phyloP scores from a whole-genome alignment of 1,140 invertebrate genomes.

The Pseudachorutes palmiensis region DNA sequence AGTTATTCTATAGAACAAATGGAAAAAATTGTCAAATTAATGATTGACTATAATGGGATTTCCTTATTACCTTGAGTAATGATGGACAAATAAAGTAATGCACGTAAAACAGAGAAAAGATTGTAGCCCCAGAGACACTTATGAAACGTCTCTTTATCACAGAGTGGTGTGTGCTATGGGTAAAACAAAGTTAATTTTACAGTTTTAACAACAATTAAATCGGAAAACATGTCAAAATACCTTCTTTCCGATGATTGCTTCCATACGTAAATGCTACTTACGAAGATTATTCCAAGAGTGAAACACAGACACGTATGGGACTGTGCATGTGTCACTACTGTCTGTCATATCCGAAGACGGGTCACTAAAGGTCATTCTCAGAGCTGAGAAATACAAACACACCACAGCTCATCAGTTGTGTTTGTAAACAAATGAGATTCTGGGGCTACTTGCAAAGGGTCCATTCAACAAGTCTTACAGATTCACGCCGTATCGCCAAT shows the following conservation, averaged over 20 bases:
- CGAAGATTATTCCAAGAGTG: constrained; percentile 47
- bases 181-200: constrained; percentile 33
- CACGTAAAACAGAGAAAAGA: constrained; percentile 67
- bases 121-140: constrained; percentile 69
- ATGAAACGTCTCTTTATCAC: constrained; percentile 79
- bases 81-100: constrained; percentile 45
- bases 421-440: no score
- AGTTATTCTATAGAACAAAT: constrained; percentile 21
- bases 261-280: constrained; percentile 77
- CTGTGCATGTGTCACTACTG: background rate
- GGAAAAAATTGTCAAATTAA: background rate
- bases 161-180: constrained; percentile 72
- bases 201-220: constrained; percentile 1
- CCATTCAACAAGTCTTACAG: no score
- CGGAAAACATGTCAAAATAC: constrained; percentile 24
- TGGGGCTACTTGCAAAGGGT: no score
- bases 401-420: no score
- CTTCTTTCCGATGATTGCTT: constrained; percentile 51
- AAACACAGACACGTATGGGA: background rate
- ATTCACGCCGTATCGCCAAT: no score
- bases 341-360: background rate
- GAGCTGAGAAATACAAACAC: no score
- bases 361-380: background rate
- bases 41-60: background rate
- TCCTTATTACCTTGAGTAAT: constrained; percentile 35